phyloP scores from a whole-genome alignment of 2,888 invertebrate genomes.

The Osmoderma eremita region DNA sequence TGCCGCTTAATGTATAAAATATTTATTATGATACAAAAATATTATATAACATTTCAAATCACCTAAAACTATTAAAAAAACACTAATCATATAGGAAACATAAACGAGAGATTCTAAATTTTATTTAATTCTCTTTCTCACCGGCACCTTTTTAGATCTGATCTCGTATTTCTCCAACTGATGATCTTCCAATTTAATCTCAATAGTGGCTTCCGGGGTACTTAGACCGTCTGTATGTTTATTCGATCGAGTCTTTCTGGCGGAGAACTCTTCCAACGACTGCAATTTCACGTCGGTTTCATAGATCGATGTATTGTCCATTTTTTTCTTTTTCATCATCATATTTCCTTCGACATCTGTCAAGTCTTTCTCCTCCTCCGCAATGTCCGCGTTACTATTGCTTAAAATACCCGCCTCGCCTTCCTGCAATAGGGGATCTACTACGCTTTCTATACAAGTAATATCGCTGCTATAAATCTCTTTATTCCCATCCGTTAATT shows the following conservation, averaged over 20 bases:
- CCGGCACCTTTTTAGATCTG: conserved; percentile 27
- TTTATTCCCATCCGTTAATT: conserved; percentile 34
- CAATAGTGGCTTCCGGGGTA: conserved; percentile 21
- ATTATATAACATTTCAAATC: conserved; percentile 17
- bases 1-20: conserved; percentile 17
- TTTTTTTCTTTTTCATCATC: conserved; percentile 14
- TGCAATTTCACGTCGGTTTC: background rate
- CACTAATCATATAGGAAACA: conserved; percentile 12
- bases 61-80: conserved; percentile 30
- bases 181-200: conserved; percentile 26
- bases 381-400: conserved; percentile 9
- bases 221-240: conserved; percentile 21
- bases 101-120: background rate
- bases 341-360: conserved; percentile 5
- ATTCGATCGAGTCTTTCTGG: conserved; percentile 46
- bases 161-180: conserved; percentile 25
- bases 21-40: conserved; percentile 25
- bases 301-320: background rate
- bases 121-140: conserved; percentile 34
- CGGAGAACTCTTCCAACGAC: conserved; percentile 32
- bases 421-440: conserved; percentile 11
- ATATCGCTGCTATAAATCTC: conserved; percentile 38
- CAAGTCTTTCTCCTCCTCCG: conserved; percentile 25
- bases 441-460: conserved; percentile 31
- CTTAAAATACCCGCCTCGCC: conserved; percentile 20